A percentile compares a stretch with the other conserved stretches of the same genome.
These are phyloP conservation scores for Malacoctenus gilli DNA, from an alignment of 2,797 vertebrate species.

Conservation along the genomic window DNA sequence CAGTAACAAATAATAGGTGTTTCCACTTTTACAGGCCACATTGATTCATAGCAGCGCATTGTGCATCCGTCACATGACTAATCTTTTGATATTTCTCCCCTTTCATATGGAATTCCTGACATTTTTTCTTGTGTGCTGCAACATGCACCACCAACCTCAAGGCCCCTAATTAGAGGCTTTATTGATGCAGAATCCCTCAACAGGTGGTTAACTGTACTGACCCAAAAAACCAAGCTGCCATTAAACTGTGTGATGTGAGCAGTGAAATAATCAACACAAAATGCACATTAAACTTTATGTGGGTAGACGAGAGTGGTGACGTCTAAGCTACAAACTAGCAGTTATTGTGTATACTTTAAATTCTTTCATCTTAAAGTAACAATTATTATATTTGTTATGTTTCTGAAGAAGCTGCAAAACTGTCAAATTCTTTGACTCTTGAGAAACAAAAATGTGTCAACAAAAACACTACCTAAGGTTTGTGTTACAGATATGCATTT, in stretches of 20 bases:
- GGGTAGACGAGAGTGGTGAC: neutral
- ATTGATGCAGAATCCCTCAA: slow-evolving; percentile 51
- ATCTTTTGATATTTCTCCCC: slow-evolving; percentile 64
- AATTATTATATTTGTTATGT: neutral
- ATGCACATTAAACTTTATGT: neutral
- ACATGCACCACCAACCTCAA: slow-evolving; percentile 50
- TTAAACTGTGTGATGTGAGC: slow-evolving; percentile 18
- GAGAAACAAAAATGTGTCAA: no score
- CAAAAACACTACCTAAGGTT: no score
- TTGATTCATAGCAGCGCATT: slow-evolving; percentile 52
- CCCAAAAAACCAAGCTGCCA: slow-evolving; percentile 36
- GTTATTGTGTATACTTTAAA: slow-evolving; percentile 1
- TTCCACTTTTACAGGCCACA: slow-evolving; percentile 6
- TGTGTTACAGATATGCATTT: no score
- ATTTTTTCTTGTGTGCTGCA: slow-evolving; percentile 65
- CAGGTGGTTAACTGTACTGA: slow-evolving; percentile 47
- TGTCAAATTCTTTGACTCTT: no score
- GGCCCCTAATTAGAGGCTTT: slow-evolving; percentile 59
- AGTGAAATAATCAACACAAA: neutral
- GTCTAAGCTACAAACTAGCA: neutral
- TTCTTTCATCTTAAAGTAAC: neutral
- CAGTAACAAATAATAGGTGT: no score
- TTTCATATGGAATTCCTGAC: slow-evolving; percentile 72
- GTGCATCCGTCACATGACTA: slow-evolving; percentile 72
- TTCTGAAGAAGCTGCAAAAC: no score